Conservation (phyloP, 2,888 invertebrate species). For the Ypsolopha sequella region DNA sequence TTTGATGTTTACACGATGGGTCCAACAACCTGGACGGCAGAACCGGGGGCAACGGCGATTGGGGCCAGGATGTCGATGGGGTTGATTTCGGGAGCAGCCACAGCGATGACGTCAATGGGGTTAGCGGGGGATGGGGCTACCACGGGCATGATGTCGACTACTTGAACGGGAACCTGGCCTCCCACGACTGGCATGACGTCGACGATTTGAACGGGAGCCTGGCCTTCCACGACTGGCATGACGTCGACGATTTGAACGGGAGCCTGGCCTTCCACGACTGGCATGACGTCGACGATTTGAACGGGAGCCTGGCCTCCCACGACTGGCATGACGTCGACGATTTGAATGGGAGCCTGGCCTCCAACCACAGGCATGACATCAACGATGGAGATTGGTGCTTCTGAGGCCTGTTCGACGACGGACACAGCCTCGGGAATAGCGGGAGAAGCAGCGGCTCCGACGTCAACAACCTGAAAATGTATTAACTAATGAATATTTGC, state of each 20-base stretch:
- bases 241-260: conserved; percentile 4
- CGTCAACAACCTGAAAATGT: neutral
- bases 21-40: conserved; percentile 2
- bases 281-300: conserved; percentile 1
- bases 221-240: neutral
- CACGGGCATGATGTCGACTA: conserved; percentile 8
- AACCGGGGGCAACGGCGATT: conserved; percentile 10
- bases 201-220: conserved; percentile 17
- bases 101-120: conserved; percentile 13
- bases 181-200: conserved; percentile 12
- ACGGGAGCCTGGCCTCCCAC: conserved; percentile 10
- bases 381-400: conserved; percentile 3
- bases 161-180: conserved; percentile 10
- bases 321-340: conserved; percentile 14
- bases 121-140: conserved; percentile 8
- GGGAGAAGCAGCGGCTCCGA: neutral
- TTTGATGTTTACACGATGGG: neutral
- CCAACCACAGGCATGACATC: conserved; percentile 2
- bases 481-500: neutral
- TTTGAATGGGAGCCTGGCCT: conserved; percentile 16
- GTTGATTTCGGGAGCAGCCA: conserved; percentile 12
- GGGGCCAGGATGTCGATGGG: conserved; percentile 15
- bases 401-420: conserved; percentile 5
- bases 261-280: neutral
- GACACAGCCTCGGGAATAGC: conserved; percentile 8